These are phyloP conservation scores for Macroteleia sp. DNA, from an alignment of 2,888 invertebrate species.

Conservation along the genomic window DNA sequence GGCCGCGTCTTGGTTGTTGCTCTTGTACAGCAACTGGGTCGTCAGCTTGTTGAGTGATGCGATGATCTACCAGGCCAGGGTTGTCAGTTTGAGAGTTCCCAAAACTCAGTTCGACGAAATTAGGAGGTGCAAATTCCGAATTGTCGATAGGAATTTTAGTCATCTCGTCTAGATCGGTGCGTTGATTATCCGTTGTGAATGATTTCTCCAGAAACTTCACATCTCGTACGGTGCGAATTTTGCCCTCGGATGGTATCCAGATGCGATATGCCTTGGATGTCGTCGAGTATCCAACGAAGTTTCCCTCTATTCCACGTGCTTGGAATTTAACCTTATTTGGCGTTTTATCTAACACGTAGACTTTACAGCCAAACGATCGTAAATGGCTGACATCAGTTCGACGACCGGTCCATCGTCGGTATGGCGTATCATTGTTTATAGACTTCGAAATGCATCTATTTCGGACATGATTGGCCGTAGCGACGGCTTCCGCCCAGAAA, in stretches of 20 bases:
- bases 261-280: background rate
- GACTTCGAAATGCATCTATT: constrained; percentile 6
- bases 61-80: too few species aligned
- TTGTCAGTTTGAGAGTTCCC: too few species aligned
- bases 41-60: too few species aligned
- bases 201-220: background rate
- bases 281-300: constrained; percentile 5
- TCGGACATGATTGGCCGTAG: constrained; percentile 4
- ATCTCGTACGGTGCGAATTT: background rate
- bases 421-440: background rate
- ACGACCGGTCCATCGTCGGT: background rate
- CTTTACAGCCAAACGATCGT: constrained; percentile 2
- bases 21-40: background rate
- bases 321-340: constrained; percentile 4
- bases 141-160: too few species aligned
- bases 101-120: too few species aligned
- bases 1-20: background rate
- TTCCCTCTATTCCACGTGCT: constrained; percentile 13
- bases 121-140: too few species aligned
- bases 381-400: background rate
- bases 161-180: background rate
- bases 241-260: background rate
- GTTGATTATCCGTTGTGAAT: background rate
- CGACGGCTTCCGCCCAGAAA: constrained; percentile 10
- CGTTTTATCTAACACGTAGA: constrained; percentile 14